Evolutionary conservation across 2,888 invertebrate species (phyloP).

Genomic region (Cyaniris semiargus): DNA sequence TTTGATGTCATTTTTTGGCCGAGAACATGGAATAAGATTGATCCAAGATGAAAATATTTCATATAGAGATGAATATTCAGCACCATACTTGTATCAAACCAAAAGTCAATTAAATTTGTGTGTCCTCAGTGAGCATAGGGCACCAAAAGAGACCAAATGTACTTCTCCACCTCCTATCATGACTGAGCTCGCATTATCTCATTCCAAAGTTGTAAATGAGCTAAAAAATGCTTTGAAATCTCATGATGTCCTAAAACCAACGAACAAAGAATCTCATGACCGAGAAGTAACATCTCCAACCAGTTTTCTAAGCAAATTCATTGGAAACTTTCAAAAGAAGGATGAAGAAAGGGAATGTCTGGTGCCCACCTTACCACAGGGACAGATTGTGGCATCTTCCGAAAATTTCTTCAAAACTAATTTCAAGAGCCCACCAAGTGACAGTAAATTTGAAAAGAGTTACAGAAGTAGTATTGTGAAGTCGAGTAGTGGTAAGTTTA

Average conservation of each 20-base stretch:
- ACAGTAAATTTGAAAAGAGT: slow-evolving; percentile 63
- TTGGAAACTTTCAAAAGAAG: slow-evolving; percentile 69
- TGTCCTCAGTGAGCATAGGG: slow-evolving; percentile 58
- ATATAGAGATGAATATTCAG: slow-evolving; percentile 90
- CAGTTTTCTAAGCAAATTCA: slow-evolving; percentile 71
- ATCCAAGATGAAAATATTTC: slow-evolving; percentile 82
- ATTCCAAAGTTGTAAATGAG: slow-evolving; percentile 74
- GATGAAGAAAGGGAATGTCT: slow-evolving; percentile 71
- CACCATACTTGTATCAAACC: slow-evolving; percentile 92
- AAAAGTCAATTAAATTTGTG: slow-evolving; percentile 89
- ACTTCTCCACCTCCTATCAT: slow-evolving; percentile 61
- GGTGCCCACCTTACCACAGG: slow-evolving; percentile 53
- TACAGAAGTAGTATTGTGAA: slow-evolving; percentile 66
- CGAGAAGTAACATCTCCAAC: slow-evolving; percentile 60
- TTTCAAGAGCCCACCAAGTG: slow-evolving; percentile 65
- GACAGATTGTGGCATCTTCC: slow-evolving; percentile 71
- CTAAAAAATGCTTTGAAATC: slow-evolving; percentile 73
- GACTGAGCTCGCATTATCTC: slow-evolving; percentile 69
- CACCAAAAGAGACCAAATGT: slow-evolving; percentile 53
- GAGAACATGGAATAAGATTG: slow-evolving; percentile 79
- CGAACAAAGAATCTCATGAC: slow-evolving; percentile 47
- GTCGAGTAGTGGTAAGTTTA: slow-evolving; percentile 67
- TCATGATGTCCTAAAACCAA: slow-evolving; percentile 58
- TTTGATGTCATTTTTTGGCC: slow-evolving; percentile 75
- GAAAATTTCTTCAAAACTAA: slow-evolving; percentile 75